phyloP scores from a whole-genome alignment of 2,888 invertebrate genomes.

The Sarcophaga rosellei region DNA sequence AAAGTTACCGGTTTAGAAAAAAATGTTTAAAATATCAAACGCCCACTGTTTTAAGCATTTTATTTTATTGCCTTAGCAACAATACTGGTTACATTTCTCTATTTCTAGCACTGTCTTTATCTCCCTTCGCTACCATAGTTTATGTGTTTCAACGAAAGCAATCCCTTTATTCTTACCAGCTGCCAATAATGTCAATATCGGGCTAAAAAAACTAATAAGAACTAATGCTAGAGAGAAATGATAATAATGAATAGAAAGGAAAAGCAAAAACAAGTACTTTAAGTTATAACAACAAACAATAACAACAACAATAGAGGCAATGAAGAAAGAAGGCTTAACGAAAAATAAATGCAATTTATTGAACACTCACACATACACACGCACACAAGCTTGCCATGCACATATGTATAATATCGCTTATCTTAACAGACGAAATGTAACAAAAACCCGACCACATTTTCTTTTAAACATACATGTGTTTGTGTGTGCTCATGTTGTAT shows the following conservation, averaged over 20 bases:
- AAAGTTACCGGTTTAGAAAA: too few species aligned
- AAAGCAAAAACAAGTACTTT: slow-evolving; percentile 39
- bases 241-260: slow-evolving; percentile 59
- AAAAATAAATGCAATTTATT: slow-evolving; percentile 64
- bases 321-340: background rate
- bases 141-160: background rate
- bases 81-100: too few species aligned
- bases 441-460: background rate
- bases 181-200: slow-evolving; percentile 67
- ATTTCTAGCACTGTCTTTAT: too few species aligned
- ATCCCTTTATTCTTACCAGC: slow-evolving; percentile 56
- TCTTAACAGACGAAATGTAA: background rate
- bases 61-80: too few species aligned
- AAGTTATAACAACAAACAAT: background rate
- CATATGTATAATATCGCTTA: background rate
- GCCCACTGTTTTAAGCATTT: too few species aligned
- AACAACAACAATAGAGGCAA: background rate
- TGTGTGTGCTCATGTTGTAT: background rate
- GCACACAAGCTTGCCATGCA: background rate
- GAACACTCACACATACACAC: slow-evolving; percentile 40
- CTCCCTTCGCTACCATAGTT: too few species aligned
- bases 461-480: background rate
- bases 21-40: too few species aligned
- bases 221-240: background rate
- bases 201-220: background rate